Evolutionary conservation across 2,888 invertebrate genomes (phyloP), one percentile per base, ranked within the genome.

Genomic region (Agonopterix subpropinquella): DNA sequence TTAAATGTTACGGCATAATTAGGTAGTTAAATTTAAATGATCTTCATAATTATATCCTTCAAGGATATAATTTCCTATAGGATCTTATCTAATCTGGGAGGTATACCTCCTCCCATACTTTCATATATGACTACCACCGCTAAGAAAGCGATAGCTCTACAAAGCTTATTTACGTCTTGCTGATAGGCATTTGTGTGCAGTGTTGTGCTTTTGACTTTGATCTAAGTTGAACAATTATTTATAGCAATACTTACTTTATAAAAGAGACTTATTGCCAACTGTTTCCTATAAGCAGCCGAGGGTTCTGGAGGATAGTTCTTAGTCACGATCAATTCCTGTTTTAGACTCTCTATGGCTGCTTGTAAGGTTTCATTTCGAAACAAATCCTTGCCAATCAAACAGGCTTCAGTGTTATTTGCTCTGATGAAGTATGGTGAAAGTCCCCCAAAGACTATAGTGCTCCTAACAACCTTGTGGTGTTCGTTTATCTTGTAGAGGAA

Each of bases 401-500:
- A 83, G 2, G 67, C 53, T 61, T 92, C 92, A 1, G 91, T 90
- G 44, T 83, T 74, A 0, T 54, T 55, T 0, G 93, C 93, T 60
- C 91, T 75, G 1, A 62, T 63, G 44, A 79, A 81, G 1, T 39
- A 50, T 36, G 86, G 67, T 44, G 85, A 85, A 8, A 93, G 90
- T 13, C 90, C 90, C 7, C 92, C 92, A 57, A 84, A 92, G 0
- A 92, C 90, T 36, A 93, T 80, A 10, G 77, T 74, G 77, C 67
- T 36, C 80, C 57, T 63, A 10, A 70, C 66, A 18, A 55, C 50
- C 1, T 70, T 47, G 1, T 62, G 48, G 3, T 54, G 18, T 48
- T 88, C 71, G 68, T 91, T 89, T 43, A 94, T 69, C 65, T 91
- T 89, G 51, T 93, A 90, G 0, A 92, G 75, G 66, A 95, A 94